Conservation (phyloP, 2,113 vertebrate species). For the Tinamus guttatus region DNA sequence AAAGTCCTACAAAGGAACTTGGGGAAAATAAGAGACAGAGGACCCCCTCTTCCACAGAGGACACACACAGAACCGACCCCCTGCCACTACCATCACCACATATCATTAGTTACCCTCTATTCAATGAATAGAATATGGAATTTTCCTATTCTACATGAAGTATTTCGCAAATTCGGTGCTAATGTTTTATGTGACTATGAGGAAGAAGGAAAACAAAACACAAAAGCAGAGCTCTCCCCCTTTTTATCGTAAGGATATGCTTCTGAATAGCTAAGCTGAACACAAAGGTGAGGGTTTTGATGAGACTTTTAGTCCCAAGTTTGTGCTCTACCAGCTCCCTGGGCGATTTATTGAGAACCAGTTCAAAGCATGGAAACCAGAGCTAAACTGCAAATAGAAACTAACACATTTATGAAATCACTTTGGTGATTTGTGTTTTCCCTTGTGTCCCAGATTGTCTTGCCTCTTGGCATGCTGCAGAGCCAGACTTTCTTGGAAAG, state of each 20-base stretch:
- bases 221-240: not conserved
- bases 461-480: not conserved
- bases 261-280: not conserved
- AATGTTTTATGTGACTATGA: not conserved
- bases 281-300: too few relatives aligned
- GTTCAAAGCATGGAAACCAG: not conserved
- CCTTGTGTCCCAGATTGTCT: not conserved
- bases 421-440: not conserved
- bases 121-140: not conserved
- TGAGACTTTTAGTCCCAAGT: not conserved
- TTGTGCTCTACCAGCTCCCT: not conserved
- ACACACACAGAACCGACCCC: not conserved
- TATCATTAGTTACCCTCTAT: not conserved
- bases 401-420: not conserved
- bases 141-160: not conserved
- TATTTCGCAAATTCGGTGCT: not conserved
- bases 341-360: not conserved
- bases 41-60: not conserved
- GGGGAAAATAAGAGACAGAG: not conserved
- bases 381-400: not conserved
- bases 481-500: not conserved
- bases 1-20: not conserved
- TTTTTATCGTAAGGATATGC: not conserved
- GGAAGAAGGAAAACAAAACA: not conserved
- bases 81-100: accelerated